A percentile compares a stretch with the other conserved stretches of the same genome.
These are phyloP conservation scores for Drosophila vallismaia DNA, from an alignment of 2,888 invertebrate species.

Conservation along the genomic window DNA sequence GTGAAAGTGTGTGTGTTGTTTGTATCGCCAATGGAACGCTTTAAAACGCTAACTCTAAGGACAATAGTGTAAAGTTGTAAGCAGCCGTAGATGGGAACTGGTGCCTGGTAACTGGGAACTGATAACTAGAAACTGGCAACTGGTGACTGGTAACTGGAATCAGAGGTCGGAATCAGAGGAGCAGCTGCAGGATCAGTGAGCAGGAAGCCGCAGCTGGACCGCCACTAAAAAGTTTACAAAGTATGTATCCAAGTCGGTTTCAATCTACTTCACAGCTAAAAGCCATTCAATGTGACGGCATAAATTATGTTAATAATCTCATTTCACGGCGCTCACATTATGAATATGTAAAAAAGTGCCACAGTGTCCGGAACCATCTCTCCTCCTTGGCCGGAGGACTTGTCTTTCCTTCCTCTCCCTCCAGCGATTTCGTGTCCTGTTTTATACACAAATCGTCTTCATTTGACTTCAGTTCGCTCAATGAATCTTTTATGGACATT, in stretches of 20 bases:
- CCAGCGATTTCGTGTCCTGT: constrained; percentile 35
- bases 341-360: constrained; percentile 74
- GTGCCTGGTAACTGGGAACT: constrained; percentile 6
- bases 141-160: constrained; percentile 7
- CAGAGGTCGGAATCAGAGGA: constrained; percentile 15
- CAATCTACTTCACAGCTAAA: constrained; percentile 69
- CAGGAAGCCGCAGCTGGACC: constrained; percentile 54
- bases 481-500: constrained; percentile 75
- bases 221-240: constrained; percentile 73
- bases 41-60: constrained; percentile 64
- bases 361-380: constrained; percentile 11
- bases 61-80: constrained; percentile 70
- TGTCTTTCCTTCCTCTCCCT: constrained; percentile 8
- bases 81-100: constrained; percentile 32
- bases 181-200: constrained; percentile 34
- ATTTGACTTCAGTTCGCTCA: constrained; percentile 56
- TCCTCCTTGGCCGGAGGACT: constrained; percentile 9
- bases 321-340: constrained; percentile 77
- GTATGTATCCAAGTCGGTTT: constrained; percentile 64
- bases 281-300: constrained; percentile 82
- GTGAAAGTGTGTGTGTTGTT: constrained; percentile 29
- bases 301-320: constrained; percentile 84
- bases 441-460: constrained; percentile 68
- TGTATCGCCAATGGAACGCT: constrained; percentile 54
- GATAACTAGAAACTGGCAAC: constrained; percentile 1